phyloP scores from a whole-genome alignment of 92 coral and sea anemone genomes.

The Parazoanthus swiftii region DNA sequence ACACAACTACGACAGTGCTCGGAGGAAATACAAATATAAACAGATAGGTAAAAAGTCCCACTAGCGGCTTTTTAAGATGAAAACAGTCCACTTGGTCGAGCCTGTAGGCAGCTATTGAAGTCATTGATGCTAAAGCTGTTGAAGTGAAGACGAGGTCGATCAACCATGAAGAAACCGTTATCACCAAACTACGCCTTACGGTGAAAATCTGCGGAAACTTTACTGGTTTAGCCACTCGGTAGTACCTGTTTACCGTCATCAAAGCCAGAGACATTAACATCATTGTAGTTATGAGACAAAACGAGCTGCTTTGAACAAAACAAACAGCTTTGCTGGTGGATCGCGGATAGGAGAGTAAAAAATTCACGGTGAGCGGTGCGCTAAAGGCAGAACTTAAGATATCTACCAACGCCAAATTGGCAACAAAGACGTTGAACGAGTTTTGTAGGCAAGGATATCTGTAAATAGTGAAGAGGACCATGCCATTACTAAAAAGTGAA shows the following conservation, averaged over 20 bases:
- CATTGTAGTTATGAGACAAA: slow-evolving; percentile 10
- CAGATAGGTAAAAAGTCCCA: background rate
- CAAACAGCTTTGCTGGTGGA: slow-evolving; percentile 10
- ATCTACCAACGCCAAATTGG: background rate
- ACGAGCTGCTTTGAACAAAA: background rate
- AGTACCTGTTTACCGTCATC: slow-evolving; percentile 17
- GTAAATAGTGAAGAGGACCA: slow-evolving; percentile 10
- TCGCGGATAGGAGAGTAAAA: background rate
- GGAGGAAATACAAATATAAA: background rate
- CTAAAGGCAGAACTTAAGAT: slow-evolving; percentile 9
- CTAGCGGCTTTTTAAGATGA: slow-evolving; percentile 2
- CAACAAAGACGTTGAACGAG: slow-evolving; percentile 19
- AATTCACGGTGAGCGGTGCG: background rate
- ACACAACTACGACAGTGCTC: slow-evolving; percentile 3
- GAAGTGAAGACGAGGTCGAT: background rate
- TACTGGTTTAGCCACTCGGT: slow-evolving; percentile 17
- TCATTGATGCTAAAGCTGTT: background rate
- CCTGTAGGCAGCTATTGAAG: background rate
- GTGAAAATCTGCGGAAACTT: slow-evolving; percentile 1
- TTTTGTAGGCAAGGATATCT: background rate
- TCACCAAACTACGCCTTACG: slow-evolving; percentile 10
- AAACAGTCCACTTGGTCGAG: slow-evolving; percentile 14
- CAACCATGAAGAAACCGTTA: background rate
- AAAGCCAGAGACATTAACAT: slow-evolving; percentile 13
- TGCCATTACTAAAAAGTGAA: slow-evolving; percentile 8